Conservation (phyloP, 2,888 invertebrate species). For the Caenorhabditis parvicauda region DNA sequence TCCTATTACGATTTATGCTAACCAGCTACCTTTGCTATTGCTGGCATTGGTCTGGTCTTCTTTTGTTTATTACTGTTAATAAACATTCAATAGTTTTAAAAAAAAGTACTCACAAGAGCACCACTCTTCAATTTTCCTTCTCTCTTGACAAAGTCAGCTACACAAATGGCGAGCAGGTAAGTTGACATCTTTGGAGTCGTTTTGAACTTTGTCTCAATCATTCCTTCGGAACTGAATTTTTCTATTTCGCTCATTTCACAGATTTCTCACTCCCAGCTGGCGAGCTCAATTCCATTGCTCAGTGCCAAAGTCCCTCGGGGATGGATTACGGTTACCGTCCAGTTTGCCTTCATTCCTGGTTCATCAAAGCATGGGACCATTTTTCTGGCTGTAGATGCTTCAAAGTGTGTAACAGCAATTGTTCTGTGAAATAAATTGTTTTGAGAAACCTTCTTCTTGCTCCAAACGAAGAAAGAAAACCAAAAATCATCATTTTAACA, state of each 20-base stretch:
- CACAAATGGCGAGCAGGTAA: conserved; percentile 82
- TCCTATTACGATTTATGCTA: too few relatives aligned
- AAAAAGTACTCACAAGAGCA: conserved; percentile 73
- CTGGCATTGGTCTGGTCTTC: too few relatives aligned
- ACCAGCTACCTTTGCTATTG: too few relatives aligned
- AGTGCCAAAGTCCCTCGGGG: conserved; percentile 52
- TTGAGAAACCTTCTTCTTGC: too few relatives aligned
- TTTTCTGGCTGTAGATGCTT: conserved; percentile 54
- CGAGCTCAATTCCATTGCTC: conserved; percentile 29
- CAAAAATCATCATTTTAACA: too few relatives aligned
- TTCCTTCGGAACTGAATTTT: too few relatives aligned
- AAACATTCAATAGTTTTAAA: too few relatives aligned
- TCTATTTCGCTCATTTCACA: too few relatives aligned
- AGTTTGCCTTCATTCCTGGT: conserved; percentile 53
- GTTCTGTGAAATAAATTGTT: too few relatives aligned
- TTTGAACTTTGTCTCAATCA: conserved; percentile 72
- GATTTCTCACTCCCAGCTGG: conserved; percentile 42
- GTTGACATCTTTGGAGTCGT: conserved; percentile 75
- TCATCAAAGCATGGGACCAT: conserved; percentile 61
- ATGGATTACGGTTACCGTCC: conserved; percentile 52
- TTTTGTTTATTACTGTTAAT: too few relatives aligned
- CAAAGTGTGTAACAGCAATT: conserved; percentile 59
- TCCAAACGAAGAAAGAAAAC: too few relatives aligned
- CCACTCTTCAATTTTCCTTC: conserved; percentile 71
- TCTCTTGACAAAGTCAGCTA: conserved; percentile 77